Conservation (phyloP, 1,140 invertebrate species). For the Gryon sp. region DNA sequence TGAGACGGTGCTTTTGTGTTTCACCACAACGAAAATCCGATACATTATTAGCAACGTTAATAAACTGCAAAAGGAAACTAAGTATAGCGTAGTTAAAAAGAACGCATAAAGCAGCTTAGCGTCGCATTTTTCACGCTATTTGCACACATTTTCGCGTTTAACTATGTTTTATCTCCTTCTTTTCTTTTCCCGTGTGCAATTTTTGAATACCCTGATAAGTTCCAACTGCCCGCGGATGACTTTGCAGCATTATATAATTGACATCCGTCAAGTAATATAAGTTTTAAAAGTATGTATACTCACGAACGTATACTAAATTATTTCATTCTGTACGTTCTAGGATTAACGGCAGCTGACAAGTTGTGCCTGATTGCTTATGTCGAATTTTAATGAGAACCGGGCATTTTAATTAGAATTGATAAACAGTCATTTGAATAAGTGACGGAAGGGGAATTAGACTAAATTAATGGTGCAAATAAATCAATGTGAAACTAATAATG, state of each 20-base stretch:
- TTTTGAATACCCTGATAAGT: constrained; percentile 1
- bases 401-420: constrained; percentile 38
- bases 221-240: constrained; percentile 5
- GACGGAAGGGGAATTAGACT: constrained; percentile 9
- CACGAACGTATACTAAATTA: constrained; percentile 38
- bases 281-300: constrained; percentile 23
- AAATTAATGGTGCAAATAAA: constrained; percentile 24
- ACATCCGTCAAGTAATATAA: constrained; percentile 18
- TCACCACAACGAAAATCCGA: constrained; percentile 5
- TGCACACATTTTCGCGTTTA: constrained; percentile 1
- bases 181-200: neutral
- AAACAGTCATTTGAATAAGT: constrained; percentile 37
- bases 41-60: constrained; percentile 19
- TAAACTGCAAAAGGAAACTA: constrained; percentile 10
- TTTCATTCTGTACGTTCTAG: constrained; percentile 23
- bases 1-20: constrained; percentile 17
- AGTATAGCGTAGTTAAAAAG: neutral
- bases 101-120: constrained; percentile 5
- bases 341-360: constrained; percentile 38
- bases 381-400: constrained; percentile 46
- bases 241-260: constrained; percentile 25
- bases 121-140: constrained; percentile 11
- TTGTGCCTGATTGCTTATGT: constrained; percentile 45
- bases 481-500: neutral
- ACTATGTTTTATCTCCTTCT: neutral